A percentile compares a stretch with the other conserved stretches of the same genome.
Conservation (phyloP, 2,888 invertebrate species). For the Ophraella communa region DNA sequence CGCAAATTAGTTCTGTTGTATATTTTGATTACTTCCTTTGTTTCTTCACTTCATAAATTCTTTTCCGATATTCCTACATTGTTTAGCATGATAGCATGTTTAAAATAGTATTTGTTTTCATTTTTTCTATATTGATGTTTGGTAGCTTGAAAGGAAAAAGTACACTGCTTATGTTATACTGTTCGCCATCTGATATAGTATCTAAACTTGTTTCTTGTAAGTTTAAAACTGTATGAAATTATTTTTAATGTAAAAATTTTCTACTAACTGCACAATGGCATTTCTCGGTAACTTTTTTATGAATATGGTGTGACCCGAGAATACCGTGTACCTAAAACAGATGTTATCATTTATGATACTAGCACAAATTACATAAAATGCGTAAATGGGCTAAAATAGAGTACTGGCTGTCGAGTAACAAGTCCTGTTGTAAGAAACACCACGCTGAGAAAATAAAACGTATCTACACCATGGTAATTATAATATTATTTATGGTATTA, state of each 20-base stretch:
- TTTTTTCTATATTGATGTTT: neutral
- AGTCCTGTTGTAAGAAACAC: slow-evolving; percentile 40
- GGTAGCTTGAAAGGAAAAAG: neutral
- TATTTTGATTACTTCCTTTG: too few relatives aligned
- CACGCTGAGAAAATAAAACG: slow-evolving; percentile 44
- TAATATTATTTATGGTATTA: slow-evolving; percentile 40
- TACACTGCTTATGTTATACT: neutral
- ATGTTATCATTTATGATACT: slow-evolving; percentile 44
- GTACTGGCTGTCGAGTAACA: slow-evolving; percentile 43
- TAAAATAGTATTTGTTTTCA: too few relatives aligned
- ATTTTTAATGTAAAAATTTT: slow-evolving; percentile 15
- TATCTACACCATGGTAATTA: slow-evolving; percentile 35
- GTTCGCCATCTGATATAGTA: neutral
- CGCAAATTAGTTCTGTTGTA: too few relatives aligned
- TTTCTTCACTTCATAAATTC: too few relatives aligned
- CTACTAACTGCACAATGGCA: slow-evolving; percentile 19
- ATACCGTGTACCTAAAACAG: slow-evolving; percentile 31
- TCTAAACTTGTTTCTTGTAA: slow-evolving; percentile 12
- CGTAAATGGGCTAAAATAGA: slow-evolving; percentile 44
- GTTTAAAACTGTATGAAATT: slow-evolving; percentile 16
- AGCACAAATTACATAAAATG: slow-evolving; percentile 42
- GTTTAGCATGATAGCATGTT: too few relatives aligned
- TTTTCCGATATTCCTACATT: too few relatives aligned
- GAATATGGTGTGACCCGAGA: slow-evolving; percentile 30
- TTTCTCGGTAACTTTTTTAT: slow-evolving; percentile 32